Evolutionary conservation across 1,140 invertebrate genomes (phyloP).

Genomic region (Homarus americanus): DNA sequence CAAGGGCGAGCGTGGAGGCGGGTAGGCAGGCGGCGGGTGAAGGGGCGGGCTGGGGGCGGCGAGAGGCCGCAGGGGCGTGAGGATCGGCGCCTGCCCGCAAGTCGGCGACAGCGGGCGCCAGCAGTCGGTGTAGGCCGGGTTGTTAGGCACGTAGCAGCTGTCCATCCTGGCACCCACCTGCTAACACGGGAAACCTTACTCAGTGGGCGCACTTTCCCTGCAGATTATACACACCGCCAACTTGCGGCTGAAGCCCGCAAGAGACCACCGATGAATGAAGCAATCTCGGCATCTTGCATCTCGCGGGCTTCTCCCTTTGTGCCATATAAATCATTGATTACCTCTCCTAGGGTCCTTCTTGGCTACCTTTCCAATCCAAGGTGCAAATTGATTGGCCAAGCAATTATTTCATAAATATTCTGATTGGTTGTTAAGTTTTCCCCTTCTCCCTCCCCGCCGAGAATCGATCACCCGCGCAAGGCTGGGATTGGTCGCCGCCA

Average conservation of each 20-base stretch:
- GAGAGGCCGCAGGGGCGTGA: slow-evolving; percentile 44
- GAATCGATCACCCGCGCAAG: slow-evolving; percentile 16
- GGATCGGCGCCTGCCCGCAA: slow-evolving; percentile 50
- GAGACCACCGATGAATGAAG: slow-evolving; percentile 58
- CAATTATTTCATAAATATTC: slow-evolving; percentile 59
- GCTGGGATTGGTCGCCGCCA: slow-evolving; percentile 15
- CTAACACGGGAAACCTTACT: slow-evolving; percentile 36
- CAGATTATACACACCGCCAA: slow-evolving; percentile 40
- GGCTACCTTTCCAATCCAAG: slow-evolving; percentile 43
- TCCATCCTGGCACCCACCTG: slow-evolving; percentile 51
- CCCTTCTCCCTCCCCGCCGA: slow-evolving; percentile 9
- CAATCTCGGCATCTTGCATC: slow-evolving; percentile 70
- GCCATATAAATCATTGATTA: slow-evolving; percentile 54
- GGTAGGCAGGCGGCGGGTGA: slow-evolving; percentile 58
- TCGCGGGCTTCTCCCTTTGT: slow-evolving; percentile 66
- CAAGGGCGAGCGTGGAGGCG: slow-evolving; percentile 37
- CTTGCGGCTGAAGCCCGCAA: slow-evolving; percentile 44
- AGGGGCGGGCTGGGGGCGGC: slow-evolving; percentile 59
- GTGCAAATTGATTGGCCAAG: slow-evolving; percentile 56
- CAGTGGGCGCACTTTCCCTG: slow-evolving; percentile 15
- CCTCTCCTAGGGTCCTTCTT: neutral
- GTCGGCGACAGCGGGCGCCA: slow-evolving; percentile 61
- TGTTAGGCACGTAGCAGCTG: slow-evolving; percentile 64
- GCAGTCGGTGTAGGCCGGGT: slow-evolving; percentile 68
- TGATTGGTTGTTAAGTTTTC: slow-evolving; percentile 36